Evolutionary conservation across 1,140 invertebrate genomes (phyloP).

Genomic region (Drosophila setifemur): DNA sequence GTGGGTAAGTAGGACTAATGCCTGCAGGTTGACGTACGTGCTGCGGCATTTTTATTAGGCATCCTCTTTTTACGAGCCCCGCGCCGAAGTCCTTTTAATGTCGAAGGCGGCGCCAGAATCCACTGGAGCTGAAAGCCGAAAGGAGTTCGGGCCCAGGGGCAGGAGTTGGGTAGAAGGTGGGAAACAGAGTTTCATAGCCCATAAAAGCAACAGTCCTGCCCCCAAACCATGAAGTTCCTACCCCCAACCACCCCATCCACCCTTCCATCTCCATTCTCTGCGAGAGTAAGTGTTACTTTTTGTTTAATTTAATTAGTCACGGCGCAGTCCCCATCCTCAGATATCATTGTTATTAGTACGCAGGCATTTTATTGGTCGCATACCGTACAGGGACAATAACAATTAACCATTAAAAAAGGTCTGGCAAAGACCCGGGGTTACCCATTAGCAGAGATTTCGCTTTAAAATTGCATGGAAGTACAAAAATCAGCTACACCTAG

Average conservation of each 20-base stretch:
- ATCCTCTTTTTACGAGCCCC: constrained; percentile 61
- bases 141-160: constrained; percentile 15
- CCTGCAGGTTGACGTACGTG: constrained; percentile 76
- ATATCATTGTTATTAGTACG: constrained; percentile 68
- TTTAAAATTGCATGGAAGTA: background rate
- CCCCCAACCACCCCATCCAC: background rate
- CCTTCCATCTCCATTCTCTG: constrained; percentile 14
- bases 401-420: constrained; percentile 19
- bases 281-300: constrained; percentile 63
- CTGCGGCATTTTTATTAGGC: constrained; percentile 80
- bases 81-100: constrained; percentile 56
- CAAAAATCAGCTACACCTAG: background rate
- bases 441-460: background rate
- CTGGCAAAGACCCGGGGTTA: constrained; percentile 1
- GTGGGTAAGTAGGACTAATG: constrained; percentile 61
- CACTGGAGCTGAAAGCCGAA: constrained; percentile 7
- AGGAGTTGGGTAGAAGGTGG: background rate
- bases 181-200: constrained; percentile 55
- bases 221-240: constrained; percentile 11
- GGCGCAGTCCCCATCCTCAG: constrained; percentile 6
- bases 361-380: constrained; percentile 49
- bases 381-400: constrained; percentile 41
- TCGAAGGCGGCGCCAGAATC: constrained; percentile 24
- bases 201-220: constrained; percentile 58
- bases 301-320: constrained; percentile 74